These are phyloP conservation scores for Lysandra bellargus DNA, from an alignment of 2,888 invertebrate genomes.

Conservation along the genomic window DNA sequence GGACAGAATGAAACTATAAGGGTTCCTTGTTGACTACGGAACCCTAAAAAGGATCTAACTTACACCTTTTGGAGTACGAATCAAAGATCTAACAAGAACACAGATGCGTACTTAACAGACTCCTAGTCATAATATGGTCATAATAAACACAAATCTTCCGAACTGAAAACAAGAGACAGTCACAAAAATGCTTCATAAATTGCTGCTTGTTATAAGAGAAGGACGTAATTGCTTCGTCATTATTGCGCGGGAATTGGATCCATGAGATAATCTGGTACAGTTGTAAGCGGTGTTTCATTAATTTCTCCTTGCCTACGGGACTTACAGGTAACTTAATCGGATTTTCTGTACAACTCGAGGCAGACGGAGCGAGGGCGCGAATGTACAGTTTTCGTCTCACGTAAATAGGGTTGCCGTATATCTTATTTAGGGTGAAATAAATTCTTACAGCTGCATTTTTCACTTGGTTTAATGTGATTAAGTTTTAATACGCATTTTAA, in stretches of 20 bases:
- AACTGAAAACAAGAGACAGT: neutral
- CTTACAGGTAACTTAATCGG: conserved; percentile 51
- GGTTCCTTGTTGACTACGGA: no score
- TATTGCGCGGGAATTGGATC: conserved; percentile 44
- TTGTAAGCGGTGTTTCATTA: conserved; percentile 53
- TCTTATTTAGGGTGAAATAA: neutral
- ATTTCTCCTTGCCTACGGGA: conserved; percentile 50
- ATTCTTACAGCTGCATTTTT: neutral
- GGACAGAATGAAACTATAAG: no score
- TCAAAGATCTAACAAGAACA: neutral
- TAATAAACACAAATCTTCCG: neutral
- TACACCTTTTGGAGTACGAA: neutral
- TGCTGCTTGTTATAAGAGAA: neutral
- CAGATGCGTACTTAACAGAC: neutral
- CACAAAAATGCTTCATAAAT: conserved; percentile 5
- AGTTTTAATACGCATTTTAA: neutral
- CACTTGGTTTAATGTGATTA: neutral
- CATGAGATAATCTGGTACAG: conserved; percentile 44
- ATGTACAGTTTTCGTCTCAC: conserved; percentile 34
- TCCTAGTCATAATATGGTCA: neutral
- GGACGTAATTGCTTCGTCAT: conserved; percentile 47
- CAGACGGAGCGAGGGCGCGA: conserved; percentile 43
- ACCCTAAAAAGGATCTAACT: neutral
- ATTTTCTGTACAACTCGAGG: conserved; percentile 46
- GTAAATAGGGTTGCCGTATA: conserved; percentile 26